phyloP scores from a whole-genome alignment of 2,888 invertebrate genomes.

The Oscheius sp. region DNA sequence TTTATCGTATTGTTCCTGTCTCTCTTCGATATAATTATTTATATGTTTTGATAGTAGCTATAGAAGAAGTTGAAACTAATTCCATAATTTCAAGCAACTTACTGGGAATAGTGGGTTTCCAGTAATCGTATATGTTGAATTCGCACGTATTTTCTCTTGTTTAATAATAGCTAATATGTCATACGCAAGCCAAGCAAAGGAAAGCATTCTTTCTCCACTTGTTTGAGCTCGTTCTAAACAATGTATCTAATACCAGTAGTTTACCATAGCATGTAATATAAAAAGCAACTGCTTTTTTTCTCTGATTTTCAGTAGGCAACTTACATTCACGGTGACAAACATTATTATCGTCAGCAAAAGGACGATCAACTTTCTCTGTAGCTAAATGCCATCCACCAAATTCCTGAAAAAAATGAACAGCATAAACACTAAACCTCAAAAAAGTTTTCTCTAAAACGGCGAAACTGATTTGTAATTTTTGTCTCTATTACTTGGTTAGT shows the following conservation, averaged over 20 bases:
- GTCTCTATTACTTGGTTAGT: constrained; percentile 66
- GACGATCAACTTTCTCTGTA: constrained; percentile 12
- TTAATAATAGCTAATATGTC: constrained; percentile 57
- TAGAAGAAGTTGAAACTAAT: not conserved
- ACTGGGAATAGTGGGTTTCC: constrained; percentile 13
- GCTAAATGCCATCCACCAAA: constrained; percentile 28
- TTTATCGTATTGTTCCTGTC: constrained; percentile 2
- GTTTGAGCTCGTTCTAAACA: constrained; percentile 34
- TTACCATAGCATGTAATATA: constrained; percentile 48
- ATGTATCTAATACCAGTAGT: not conserved
- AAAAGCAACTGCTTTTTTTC: constrained; percentile 47
- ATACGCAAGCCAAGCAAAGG: constrained; percentile 62
- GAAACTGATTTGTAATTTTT: constrained; percentile 46
- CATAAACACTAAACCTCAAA: constrained; percentile 35
- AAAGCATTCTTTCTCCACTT: constrained; percentile 45
- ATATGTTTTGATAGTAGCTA: constrained; percentile 37
- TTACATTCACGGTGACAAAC: constrained; percentile 40
- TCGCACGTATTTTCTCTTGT: not conserved
- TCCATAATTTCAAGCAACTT: not conserved
- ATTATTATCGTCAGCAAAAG: constrained; percentile 37
- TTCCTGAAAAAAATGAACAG: constrained; percentile 6
- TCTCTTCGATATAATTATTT: constrained; percentile 38
- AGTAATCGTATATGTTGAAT: not conserved
- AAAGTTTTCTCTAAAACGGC: constrained; percentile 39
- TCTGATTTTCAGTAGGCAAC: constrained; percentile 30